A percentile compares a stretch with the other conserved stretches of the same genome.
These are phyloP conservation scores for Chaetodon auriga DNA, from an alignment of 2,113 vertebrate species.

Conservation along the genomic window DNA sequence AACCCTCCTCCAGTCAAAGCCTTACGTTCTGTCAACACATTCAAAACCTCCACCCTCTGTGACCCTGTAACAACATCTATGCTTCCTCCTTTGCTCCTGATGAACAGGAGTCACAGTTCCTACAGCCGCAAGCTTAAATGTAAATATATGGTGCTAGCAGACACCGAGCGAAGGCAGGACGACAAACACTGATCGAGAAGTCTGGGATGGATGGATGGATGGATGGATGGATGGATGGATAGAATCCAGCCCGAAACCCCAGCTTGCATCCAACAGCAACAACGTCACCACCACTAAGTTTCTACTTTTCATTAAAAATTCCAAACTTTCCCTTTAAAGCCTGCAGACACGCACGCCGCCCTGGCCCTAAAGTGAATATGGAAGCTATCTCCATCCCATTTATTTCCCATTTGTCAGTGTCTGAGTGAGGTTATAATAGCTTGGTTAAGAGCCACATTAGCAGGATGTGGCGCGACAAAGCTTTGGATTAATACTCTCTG, in stretches of 20 bases:
- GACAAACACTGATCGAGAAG: neutral
- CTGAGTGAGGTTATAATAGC: constrained; percentile 63
- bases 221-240: neutral
- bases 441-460: constrained; percentile 73
- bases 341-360: neutral
- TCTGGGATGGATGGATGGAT: neutral
- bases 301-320: neutral
- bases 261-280: too few relatives aligned
- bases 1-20: too few relatives aligned
- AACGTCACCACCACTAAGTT: neutral
- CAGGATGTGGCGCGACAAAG: constrained; percentile 66
- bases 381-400: constrained; percentile 56
- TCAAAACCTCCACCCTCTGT: neutral
- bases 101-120: neutral
- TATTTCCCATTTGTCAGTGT: constrained; percentile 66
- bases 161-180: too few relatives aligned
- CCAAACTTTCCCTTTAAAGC: neutral
- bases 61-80: too few relatives aligned
- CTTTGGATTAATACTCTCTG: constrained; percentile 74
- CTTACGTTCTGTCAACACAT: neutral
- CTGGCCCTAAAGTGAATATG: constrained; percentile 36
- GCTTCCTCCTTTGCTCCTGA: too few relatives aligned
- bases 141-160: too few relatives aligned
- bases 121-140: neutral
- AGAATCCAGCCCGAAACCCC: too few relatives aligned